Conservation (phyloP, 2,888 invertebrate species). For the Amphimallon solstitiale region DNA sequence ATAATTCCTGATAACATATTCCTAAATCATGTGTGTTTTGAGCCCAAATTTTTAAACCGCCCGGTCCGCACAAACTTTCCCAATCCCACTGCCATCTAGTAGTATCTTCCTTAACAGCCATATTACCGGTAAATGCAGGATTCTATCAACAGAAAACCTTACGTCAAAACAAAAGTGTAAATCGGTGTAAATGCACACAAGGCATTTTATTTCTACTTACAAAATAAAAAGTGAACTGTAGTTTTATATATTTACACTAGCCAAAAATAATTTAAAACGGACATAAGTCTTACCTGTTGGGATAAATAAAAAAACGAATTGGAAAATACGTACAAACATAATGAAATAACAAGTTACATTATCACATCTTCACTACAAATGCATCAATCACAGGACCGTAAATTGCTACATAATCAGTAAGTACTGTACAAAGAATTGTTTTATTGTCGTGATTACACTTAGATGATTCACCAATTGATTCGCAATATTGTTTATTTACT, state of each 20-base stretch:
- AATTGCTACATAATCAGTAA: not conserved
- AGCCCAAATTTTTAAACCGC: conserved; percentile 77
- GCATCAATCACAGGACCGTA: not conserved
- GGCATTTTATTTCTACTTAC: not conserved
- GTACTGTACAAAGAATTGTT: not conserved
- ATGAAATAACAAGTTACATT: not conserved
- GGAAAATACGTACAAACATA: not conserved
- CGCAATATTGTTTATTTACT: conserved; percentile 21
- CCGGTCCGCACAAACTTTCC: conserved; percentile 80
- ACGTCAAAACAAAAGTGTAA: not conserved
- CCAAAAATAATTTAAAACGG: too few relatives aligned
- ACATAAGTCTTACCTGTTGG: too few relatives aligned
- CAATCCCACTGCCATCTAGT: conserved; percentile 71
- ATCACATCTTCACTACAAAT: conserved; percentile 7
- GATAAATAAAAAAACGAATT: too few relatives aligned
- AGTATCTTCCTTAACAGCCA: not conserved
- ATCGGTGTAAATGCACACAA: not conserved
- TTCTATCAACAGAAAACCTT: conserved; percentile 13
- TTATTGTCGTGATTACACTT: not conserved
- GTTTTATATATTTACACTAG: not conserved
- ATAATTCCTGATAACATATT: conserved; percentile 86
- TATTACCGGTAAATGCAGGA: conserved; percentile 2
- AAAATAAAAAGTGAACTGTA: conserved; percentile 17
- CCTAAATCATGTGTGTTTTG: conserved; percentile 78
- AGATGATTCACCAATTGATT: conserved; percentile 25